Evolutionary conservation across 2,797 vertebrate genomes (phyloP).

Genomic region (Phoebastria nigripes): DNA sequence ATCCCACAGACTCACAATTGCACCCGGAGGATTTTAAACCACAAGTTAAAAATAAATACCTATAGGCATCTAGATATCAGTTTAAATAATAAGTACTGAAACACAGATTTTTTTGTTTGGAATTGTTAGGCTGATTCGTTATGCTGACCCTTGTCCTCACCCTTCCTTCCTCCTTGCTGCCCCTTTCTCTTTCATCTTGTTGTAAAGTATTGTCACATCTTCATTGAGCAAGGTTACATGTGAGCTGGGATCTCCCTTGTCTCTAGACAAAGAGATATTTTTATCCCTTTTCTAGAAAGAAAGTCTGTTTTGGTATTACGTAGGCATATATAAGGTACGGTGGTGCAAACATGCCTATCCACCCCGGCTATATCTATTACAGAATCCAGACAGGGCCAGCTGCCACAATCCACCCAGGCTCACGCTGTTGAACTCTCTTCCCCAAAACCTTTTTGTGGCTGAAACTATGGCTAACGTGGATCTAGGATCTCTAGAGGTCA

Average conservation of each 20-base stretch:
- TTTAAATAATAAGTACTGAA: neutral
- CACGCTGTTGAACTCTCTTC: too few relatives aligned
- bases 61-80: neutral
- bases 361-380: neutral
- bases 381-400: neutral
- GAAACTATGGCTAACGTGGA: neutral
- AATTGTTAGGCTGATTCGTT: too few relatives aligned
- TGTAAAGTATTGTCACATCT: neutral
- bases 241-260: neutral
- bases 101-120: too few relatives aligned
- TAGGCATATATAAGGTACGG: rapidly evolving
- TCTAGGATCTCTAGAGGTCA: neutral
- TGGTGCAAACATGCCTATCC: neutral
- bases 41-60: neutral
- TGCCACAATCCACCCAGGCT: neutral
- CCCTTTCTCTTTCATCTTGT: neutral
- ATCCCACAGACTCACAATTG: neutral
- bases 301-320: neutral
- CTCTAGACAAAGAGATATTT: neutral
- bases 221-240: neutral
- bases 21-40: neutral
- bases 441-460: neutral
- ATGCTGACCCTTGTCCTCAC: neutral
- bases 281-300: neutral
- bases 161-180: neutral